Percentiles rank a stretch among this genome's conserved stretches.
Conservation (phyloP, 2,888 invertebrate species). For the Colostygia pectinataria region DNA sequence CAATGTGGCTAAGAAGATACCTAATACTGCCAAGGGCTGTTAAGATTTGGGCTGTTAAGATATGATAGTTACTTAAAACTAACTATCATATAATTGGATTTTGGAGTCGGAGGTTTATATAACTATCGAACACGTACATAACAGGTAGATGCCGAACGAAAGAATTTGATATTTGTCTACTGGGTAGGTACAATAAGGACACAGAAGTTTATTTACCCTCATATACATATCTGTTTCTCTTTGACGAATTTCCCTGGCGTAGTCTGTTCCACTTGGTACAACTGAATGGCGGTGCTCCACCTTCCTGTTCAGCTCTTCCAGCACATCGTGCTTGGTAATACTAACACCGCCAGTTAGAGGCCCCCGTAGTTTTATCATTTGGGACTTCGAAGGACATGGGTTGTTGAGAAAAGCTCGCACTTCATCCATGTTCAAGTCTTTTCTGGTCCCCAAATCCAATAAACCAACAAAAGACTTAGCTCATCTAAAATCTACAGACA, state of each 20-base stretch:
- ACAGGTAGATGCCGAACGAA: too few species aligned
- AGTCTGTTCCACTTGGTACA: constrained; percentile 58
- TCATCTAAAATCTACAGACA: too few species aligned
- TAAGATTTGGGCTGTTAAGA: too few species aligned
- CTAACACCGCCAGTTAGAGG: constrained; percentile 64
- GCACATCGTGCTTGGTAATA: constrained; percentile 56
- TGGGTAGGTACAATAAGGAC: background rate
- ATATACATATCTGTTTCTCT: constrained; percentile 60
- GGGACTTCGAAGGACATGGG: constrained; percentile 53
- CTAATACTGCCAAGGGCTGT: too few species aligned
- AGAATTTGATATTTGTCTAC: too few species aligned
- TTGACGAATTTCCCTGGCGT: constrained; percentile 59
- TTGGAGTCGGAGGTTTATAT: too few species aligned
- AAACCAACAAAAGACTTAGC: too few species aligned
- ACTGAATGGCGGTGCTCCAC: constrained; percentile 63
- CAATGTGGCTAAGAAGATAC: too few species aligned
- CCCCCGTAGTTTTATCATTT: constrained; percentile 57
- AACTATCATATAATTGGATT: too few species aligned
- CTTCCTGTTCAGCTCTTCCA: constrained; percentile 52
- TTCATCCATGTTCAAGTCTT: constrained; percentile 54
- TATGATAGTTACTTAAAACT: too few species aligned
- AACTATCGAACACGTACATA: too few species aligned
- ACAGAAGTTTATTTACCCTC: constrained; percentile 47
- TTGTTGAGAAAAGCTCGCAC: constrained; percentile 62
- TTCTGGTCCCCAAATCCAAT: background rate